A percentile compares a stretch with the other conserved stretches of the same genome.
These are phyloP conservation scores for Phasianus colchicus DNA, from an alignment of 2,113 vertebrate species.

Conservation along the genomic window DNA sequence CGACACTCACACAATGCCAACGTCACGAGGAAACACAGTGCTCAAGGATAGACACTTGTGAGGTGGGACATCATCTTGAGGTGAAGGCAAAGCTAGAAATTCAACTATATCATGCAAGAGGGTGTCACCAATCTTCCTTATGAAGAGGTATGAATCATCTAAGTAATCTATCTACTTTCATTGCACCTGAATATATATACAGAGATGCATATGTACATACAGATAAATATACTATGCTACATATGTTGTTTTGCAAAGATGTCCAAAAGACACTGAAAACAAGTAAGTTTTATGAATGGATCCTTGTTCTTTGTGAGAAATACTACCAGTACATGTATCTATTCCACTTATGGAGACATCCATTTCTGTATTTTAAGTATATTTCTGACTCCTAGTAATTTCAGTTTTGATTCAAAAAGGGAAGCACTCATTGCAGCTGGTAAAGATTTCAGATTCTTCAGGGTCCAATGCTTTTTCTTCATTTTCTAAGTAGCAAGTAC, in stretches of 20 bases:
- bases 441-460: not conserved
- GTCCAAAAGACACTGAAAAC: not conserved
- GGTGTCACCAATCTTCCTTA: not conserved
- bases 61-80: not conserved
- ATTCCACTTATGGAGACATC: not conserved
- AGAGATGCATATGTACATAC: rapidly evolving
- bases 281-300: not conserved
- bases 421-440: conserved; percentile 1
- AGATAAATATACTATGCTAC: rapidly evolving
- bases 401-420: not conserved
- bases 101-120: not conserved
- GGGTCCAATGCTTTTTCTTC: not conserved
- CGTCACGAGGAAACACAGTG: not conserved
- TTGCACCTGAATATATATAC: not conserved
- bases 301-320: not conserved
- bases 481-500: not conserved
- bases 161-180: not conserved
- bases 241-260: not conserved
- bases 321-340: not conserved
- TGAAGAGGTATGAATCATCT: not conserved
- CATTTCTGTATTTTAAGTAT: not conserved
- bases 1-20: not conserved
- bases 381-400: not conserved
- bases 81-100: not conserved
- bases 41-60: not conserved